Percentiles rank a stretch among this genome's conserved stretches.
phyloP scores from a whole-genome alignment of 2,888 invertebrate species.

The Eurois occulta region DNA sequence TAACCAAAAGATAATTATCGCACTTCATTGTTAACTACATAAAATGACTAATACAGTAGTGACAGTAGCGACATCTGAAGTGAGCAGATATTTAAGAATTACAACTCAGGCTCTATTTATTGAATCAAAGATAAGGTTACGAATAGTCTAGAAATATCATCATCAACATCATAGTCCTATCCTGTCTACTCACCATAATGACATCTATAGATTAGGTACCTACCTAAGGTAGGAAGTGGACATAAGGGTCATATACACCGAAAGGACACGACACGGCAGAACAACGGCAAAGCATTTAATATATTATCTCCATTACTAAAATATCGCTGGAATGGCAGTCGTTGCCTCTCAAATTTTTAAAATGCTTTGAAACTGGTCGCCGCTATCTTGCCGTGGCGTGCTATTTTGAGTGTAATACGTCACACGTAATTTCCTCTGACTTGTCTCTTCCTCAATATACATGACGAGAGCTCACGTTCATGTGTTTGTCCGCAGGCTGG shows the following conservation, averaged over 20 bases:
- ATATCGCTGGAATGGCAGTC: background rate
- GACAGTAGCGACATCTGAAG: background rate
- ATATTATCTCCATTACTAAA: background rate
- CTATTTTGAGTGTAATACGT: background rate
- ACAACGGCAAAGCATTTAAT: background rate
- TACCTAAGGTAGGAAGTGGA: background rate
- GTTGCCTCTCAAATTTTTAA: background rate
- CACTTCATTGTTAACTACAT: background rate
- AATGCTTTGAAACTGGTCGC: background rate
- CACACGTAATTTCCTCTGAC: background rate
- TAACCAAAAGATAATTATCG: background rate
- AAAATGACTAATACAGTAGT: background rate
- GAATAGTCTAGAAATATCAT: background rate
- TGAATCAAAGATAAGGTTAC: background rate
- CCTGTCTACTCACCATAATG: background rate
- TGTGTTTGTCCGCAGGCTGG: conserved; percentile 67
- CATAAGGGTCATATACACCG: background rate
- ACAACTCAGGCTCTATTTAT: background rate
- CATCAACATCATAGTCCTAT: too few species aligned
- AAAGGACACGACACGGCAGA: background rate
- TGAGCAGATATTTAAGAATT: background rate
- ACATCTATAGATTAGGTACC: background rate
- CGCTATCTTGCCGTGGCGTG: background rate
- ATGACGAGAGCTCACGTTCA: background rate
- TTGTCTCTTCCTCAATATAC: background rate